Percentiles rank a stretch among this genome's conserved stretches.
Conservation (phyloP, 2,113 vertebrate species). For the Emydocephalus ijimae region DNA sequence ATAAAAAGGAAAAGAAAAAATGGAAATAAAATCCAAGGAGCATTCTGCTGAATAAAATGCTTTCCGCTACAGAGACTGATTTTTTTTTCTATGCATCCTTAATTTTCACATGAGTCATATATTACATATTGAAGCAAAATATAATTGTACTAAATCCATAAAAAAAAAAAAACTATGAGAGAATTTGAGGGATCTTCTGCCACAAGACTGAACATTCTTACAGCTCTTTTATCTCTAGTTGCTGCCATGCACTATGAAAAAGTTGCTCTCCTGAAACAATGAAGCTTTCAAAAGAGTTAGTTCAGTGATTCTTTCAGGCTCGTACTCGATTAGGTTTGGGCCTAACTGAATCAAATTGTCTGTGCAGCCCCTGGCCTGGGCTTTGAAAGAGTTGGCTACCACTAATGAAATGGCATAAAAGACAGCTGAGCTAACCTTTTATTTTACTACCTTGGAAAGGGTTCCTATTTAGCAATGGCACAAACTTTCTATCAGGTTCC, state of each 20-base stretch:
- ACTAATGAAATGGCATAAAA: slow-evolving; percentile 56
- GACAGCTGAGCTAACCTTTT: slow-evolving; percentile 60
- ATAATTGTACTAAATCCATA: background rate
- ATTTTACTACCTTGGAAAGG: slow-evolving; percentile 66
- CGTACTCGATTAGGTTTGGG: slow-evolving; percentile 57
- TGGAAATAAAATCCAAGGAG: background rate
- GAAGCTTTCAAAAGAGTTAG: slow-evolving; percentile 52
- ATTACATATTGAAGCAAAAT: background rate
- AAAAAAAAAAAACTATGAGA: background rate
- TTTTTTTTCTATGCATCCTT: background rate
- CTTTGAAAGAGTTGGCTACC: slow-evolving; percentile 62
- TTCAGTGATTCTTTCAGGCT: slow-evolving; percentile 51
- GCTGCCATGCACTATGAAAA: slow-evolving; percentile 15
- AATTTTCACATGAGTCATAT: background rate
- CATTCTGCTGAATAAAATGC: background rate
- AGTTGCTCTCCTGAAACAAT: slow-evolving; percentile 49
- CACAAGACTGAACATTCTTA: background rate
- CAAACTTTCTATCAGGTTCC: slow-evolving; percentile 67
- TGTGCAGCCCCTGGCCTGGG: slow-evolving; percentile 38
- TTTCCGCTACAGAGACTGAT: background rate
- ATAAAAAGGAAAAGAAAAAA: background rate
- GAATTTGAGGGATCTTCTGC: background rate
- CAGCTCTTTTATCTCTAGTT: background rate
- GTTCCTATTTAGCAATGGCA: slow-evolving; percentile 60
- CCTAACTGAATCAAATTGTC: slow-evolving; percentile 55